Conservation (phyloP, 2,113 vertebrate genomes). For the Beaufortia kweichowensis region DNA sequence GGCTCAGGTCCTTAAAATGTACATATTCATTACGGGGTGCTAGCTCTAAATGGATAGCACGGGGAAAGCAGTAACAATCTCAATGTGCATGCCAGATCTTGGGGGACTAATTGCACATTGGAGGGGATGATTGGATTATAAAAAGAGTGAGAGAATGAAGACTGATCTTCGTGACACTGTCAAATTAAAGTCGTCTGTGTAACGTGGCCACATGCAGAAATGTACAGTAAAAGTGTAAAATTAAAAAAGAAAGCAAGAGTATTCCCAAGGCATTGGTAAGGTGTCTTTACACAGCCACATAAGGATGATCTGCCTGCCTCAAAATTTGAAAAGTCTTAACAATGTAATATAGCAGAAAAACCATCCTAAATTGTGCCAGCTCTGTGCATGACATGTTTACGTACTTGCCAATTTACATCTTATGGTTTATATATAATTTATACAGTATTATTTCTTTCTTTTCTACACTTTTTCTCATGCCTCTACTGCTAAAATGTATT, state of each 20-base stretch:
- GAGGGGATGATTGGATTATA: slow-evolving; percentile 99
- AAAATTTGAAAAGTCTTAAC: too few relatives aligned
- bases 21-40: slow-evolving; percentile 97
- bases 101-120: slow-evolving; percentile 99
- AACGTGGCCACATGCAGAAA: slow-evolving; percentile 78
- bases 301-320: too few relatives aligned
- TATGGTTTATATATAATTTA: too few relatives aligned
- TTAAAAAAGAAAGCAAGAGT: background rate
- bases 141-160: slow-evolving; percentile 99
- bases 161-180: slow-evolving; percentile 95
- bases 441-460: too few relatives aligned
- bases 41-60: slow-evolving; percentile 96
- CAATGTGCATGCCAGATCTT: slow-evolving; percentile 46
- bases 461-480: too few relatives aligned
- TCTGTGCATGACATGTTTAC: too few relatives aligned
- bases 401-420: too few relatives aligned
- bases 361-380: too few relatives aligned
- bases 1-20: slow-evolving; percentile 90
- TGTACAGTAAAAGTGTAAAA: slow-evolving; percentile 78
- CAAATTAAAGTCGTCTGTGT: slow-evolving; percentile 91
- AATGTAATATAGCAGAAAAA: too few relatives aligned
- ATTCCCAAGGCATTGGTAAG: background rate
- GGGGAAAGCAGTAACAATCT: slow-evolving; percentile 92
- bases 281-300: background rate
- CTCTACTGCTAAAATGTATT: too few relatives aligned